Conservation (phyloP, 1,140 invertebrate genomes). For the Bradynema listronoti region DNA sequence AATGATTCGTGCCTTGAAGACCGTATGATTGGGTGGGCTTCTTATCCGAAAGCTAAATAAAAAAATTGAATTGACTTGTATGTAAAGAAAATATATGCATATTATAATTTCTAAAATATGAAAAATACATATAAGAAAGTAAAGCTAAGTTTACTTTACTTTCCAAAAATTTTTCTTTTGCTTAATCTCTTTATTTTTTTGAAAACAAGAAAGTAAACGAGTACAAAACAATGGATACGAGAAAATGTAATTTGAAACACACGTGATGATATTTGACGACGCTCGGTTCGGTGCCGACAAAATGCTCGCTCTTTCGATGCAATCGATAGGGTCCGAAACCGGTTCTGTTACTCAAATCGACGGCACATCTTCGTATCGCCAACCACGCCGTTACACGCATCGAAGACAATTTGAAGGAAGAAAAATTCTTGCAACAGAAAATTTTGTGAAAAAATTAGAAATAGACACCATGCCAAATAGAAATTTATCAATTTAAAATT, state of each 20-base stretch:
- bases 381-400: too few species aligned
- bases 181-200: background rate
- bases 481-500: too few species aligned
- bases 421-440: too few species aligned
- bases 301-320: constrained; percentile 49
- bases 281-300: constrained; percentile 54
- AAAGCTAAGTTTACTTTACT: too few species aligned
- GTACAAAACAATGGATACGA: background rate
- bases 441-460: too few species aligned
- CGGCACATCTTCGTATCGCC: too few species aligned
- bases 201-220: background rate
- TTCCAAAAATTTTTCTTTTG: background rate
- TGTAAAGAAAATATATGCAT: constrained; percentile 6
- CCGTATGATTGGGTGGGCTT: constrained; percentile 51
- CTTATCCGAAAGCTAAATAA: constrained; percentile 50
- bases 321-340: constrained; percentile 50
- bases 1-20: constrained; percentile 55
- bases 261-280: constrained; percentile 53
- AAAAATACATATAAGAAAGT: too few species aligned
- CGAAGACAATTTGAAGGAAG: too few species aligned
- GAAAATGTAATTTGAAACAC: background rate
- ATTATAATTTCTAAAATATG: background rate
- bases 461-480: too few species aligned
- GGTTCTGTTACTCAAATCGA: too few species aligned
- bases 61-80: too few species aligned